Base-by-base conservation (phyloP, 2,888 invertebrate genomes). In the Tubulanus polymorphus region DNA sequence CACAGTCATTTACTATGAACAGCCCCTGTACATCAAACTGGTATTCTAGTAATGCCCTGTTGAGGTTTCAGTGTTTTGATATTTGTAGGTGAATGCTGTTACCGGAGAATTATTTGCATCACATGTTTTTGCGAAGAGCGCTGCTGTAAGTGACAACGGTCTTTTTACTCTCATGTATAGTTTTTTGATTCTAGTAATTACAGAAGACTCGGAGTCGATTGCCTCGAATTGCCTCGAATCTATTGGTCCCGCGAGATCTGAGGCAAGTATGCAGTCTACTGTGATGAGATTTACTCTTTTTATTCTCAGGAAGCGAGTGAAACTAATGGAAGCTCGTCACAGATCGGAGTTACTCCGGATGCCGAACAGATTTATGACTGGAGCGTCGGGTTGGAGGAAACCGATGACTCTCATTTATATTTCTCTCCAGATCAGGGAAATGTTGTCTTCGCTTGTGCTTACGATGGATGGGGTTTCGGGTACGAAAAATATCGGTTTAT, bases 391-490 rank as follows among this genome's bases (percentile, higher is more conserved):
- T 75, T 91, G 32, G 91, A 92, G 71, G 88, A 90, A 57, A 90
- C 91, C 76, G 93, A 93, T 78, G 92, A 93, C 75, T 90, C 93
- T 0, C 83, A 85, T 54, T 80, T 93, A n/a, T 94, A 92, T 76
- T 99, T 99, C 78, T 87, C 89, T 0, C 99, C 99, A 0, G 90
- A 89, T 65, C 86, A 85, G 68, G 94, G 94, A 18, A 99, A 99
- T 83, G 96, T 99, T 0, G 85, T 97, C 3, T 99, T 99, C 82
- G 90, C 91, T 1, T 93, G 95, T 74, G 96, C 97, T 18, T 84
- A 90, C 10, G 95, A 99, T 81, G 94, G 96, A 6, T 99, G 97
- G 95, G 90, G 87, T 8, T 89, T 90, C 68, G 77, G 82, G 80
- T 83, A n/a, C n/a, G n/a, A n/a, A n/a, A n/a, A n/a, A n/a, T n/a